Evolutionary conservation across 2,888 invertebrate genomes (phyloP).

Genomic region (Conus canariensis): DNA sequence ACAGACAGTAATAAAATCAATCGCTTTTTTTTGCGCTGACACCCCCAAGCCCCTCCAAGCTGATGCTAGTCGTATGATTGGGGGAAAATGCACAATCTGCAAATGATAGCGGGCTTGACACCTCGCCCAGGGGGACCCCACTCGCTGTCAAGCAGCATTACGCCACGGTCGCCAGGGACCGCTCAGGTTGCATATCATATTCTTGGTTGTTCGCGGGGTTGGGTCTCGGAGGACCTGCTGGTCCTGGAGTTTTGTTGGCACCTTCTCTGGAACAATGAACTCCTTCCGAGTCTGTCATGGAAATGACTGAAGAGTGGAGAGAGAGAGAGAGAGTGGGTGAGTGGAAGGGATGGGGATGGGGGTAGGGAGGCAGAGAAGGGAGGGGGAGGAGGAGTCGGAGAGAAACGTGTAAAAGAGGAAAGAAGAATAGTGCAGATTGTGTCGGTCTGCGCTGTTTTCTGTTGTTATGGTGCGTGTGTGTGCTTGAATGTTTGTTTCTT

Average conservation of each 20-base stretch:
- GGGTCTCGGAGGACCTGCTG: background rate
- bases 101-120: constrained; percentile 37
- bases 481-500: background rate
- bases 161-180: background rate
- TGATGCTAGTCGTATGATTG: background rate
- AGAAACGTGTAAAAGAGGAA: too few relatives aligned
- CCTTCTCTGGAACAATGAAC: too few relatives aligned
- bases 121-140: constrained; percentile 21
- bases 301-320: background rate
- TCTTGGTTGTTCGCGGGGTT: constrained; percentile 5
- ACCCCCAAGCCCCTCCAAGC: background rate
- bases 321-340: background rate
- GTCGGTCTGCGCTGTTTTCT: too few relatives aligned
- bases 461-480: background rate
- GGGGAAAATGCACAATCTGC: constrained; percentile 31
- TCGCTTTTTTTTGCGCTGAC: background rate
- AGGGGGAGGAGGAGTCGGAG: background rate
- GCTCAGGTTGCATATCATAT: constrained; percentile 36
- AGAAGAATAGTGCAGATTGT: too few relatives aligned
- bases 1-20: background rate
- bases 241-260: background rate
- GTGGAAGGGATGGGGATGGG: background rate
- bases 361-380: background rate
- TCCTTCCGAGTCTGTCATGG: too few relatives aligned
- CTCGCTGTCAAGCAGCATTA: constrained; percentile 19